phyloP scores from a whole-genome alignment of 64 coral and sea anemone genomes.

The Anthopleura sola region DNA sequence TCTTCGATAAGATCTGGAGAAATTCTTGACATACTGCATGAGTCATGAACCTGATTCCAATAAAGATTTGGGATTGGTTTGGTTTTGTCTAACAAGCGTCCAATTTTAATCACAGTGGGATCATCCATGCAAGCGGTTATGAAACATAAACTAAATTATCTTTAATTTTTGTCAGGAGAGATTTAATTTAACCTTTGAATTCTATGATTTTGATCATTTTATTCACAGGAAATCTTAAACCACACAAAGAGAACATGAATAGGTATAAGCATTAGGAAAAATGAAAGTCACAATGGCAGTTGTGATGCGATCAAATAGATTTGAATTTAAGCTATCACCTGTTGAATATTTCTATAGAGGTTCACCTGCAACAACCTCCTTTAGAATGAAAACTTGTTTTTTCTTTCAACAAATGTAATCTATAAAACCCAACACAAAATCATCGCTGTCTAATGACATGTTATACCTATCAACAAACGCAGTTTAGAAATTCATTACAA shows the following conservation, averaged over 20 bases:
- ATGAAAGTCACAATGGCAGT: background rate
- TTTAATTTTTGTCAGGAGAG: background rate
- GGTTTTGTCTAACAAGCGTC: conserved; percentile 8
- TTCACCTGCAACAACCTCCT: background rate
- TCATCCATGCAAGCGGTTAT: background rate
- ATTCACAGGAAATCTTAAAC: background rate
- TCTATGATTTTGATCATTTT: background rate
- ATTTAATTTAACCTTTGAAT: background rate
- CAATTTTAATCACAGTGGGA: background rate
- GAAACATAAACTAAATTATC: background rate
- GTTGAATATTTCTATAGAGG: background rate
- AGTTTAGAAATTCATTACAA: background rate
- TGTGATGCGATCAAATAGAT: background rate
- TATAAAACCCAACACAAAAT: background rate
- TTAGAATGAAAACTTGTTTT: background rate
- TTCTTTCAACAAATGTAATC: background rate
- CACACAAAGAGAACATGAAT: background rate
- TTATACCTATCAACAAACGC: background rate
- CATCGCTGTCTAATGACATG: background rate
- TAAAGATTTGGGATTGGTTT: background rate
- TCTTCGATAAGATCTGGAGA: background rate
- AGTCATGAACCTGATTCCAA: background rate
- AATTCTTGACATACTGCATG: background rate
- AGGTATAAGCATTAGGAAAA: background rate
- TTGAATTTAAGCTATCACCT: background rate